phyloP scores from a whole-genome alignment of 37 sponge, comb jelly and placozoan species.

The Ephydatia muelleri region DNA sequence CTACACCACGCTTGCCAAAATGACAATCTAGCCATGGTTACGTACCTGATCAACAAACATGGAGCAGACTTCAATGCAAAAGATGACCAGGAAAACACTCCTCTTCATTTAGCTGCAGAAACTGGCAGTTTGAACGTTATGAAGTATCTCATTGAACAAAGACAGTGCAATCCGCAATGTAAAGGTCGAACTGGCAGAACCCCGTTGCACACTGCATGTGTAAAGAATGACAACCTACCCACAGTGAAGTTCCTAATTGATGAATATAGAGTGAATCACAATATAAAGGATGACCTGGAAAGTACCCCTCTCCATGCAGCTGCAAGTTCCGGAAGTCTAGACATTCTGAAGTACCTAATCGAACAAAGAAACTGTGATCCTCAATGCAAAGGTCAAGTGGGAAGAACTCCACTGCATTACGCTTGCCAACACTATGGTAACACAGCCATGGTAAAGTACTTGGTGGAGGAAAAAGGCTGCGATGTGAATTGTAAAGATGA shows the following conservation, averaged over 20 bases:
- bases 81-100: conserved; percentile 26
- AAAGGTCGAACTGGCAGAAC: conserved; percentile 13
- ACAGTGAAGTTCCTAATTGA: conserved; percentile 51
- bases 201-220: conserved; percentile 13
- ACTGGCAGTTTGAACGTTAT: conserved; percentile 53
- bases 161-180: background rate
- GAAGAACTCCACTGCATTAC: conserved; percentile 40
- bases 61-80: background rate
- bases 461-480: background rate
- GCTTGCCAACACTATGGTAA: conserved; percentile 61
- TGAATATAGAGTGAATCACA: background rate
- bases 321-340: no score
- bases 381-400: background rate
- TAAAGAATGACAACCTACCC: conserved; percentile 30
- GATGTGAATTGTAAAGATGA: background rate
- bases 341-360: no score
- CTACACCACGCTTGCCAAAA: conserved; percentile 59
- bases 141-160: background rate
- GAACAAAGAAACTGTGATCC: no score
- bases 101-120: conserved; percentile 45
- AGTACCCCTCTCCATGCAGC: no score
- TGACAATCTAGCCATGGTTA: conserved; percentile 37
- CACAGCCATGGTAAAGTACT: conserved; percentile 39
- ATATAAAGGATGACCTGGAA: background rate
- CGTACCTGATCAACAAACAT: conserved; percentile 17